Percentiles rank a stretch among this genome's conserved stretches.
These are phyloP conservation scores for Anisognathus igniventris DNA, from an alignment of 2,797 vertebrate genomes.

Conservation along the genomic window DNA sequence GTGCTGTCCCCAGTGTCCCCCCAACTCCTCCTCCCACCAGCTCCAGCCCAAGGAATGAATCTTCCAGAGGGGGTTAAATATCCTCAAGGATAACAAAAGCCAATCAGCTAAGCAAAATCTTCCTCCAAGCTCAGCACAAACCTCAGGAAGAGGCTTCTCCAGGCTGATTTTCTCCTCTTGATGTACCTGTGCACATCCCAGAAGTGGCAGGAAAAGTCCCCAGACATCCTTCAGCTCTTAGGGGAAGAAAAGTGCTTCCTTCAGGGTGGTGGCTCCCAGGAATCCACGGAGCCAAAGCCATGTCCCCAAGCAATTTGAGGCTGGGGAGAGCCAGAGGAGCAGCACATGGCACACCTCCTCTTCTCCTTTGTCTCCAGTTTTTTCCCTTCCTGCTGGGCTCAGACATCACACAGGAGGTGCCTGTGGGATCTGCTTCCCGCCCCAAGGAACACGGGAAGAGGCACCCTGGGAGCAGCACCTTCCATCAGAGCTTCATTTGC, in stretches of 20 bases:
- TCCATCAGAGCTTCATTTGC: not conserved
- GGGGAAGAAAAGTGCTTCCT: not conserved
- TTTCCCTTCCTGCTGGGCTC: not conserved
- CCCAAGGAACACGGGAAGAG: fast-evolving
- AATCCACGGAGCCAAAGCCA: not conserved
- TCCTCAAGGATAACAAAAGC: not conserved
- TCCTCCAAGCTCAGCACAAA: constrained; percentile 41
- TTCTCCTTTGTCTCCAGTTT: not conserved
- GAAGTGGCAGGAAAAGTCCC: not conserved
- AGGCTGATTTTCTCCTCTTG: not conserved
- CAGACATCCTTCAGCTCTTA: not conserved
- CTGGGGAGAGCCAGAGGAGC: not conserved
- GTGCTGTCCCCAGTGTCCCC: fast-evolving
- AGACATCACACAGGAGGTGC: not conserved
- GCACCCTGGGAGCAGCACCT: not conserved
- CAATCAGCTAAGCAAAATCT: not conserved
- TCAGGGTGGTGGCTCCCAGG: not conserved
- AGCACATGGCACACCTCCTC: not conserved
- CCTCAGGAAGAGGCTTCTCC: not conserved
- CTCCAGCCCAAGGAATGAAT: not conserved
- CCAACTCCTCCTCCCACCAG: not conserved
- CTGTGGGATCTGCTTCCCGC: not conserved
- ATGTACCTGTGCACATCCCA: not conserved
- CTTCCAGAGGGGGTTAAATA: not conserved
- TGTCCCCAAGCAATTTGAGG: not conserved